Percentiles rank a stretch among this genome's conserved stretches.
Evolutionary conservation across 2,797 vertebrate genomes (phyloP).

Genomic region (Sebastes vulpes): DNA sequence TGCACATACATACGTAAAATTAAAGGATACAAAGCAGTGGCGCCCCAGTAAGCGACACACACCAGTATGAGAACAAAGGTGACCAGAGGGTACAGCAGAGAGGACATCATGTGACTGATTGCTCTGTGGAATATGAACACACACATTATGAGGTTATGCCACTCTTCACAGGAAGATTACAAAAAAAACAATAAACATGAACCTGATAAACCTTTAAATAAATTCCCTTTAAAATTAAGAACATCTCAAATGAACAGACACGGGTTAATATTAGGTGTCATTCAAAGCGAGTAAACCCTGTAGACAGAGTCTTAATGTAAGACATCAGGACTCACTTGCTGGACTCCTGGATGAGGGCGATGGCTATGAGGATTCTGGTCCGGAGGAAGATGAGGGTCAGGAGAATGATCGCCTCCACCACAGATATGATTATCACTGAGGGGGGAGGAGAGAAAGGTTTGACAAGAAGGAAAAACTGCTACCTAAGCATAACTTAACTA

Average conservation of each 20-base stretch:
- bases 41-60: slow-evolving; percentile 91
- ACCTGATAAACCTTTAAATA: not conserved
- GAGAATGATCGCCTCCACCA: slow-evolving; percentile 87
- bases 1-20: not conserved
- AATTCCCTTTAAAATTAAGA: not conserved
- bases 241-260: not conserved
- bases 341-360: slow-evolving; percentile 91
- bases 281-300: not conserved
- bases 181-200: not conserved
- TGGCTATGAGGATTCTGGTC: slow-evolving; percentile 90
- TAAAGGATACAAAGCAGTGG: slow-evolving; percentile 93
- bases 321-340: slow-evolving; percentile 85
- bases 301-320: not conserved
- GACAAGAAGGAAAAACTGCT: not conserved
- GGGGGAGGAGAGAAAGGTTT: not conserved
- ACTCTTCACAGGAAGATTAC: not conserved
- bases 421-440: slow-evolving; percentile 89
- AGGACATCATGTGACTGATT: slow-evolving; percentile 90
- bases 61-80: slow-evolving; percentile 91
- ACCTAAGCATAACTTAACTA: not conserved
- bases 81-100: slow-evolving; percentile 89
- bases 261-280: not conserved
- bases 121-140: slow-evolving; percentile 82
- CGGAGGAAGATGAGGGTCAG: slow-evolving; percentile 90
- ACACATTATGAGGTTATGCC: not conserved